Base-by-base conservation (phyloP, 2,888 invertebrate genomes). In the Dendrolimus houi region DNA sequence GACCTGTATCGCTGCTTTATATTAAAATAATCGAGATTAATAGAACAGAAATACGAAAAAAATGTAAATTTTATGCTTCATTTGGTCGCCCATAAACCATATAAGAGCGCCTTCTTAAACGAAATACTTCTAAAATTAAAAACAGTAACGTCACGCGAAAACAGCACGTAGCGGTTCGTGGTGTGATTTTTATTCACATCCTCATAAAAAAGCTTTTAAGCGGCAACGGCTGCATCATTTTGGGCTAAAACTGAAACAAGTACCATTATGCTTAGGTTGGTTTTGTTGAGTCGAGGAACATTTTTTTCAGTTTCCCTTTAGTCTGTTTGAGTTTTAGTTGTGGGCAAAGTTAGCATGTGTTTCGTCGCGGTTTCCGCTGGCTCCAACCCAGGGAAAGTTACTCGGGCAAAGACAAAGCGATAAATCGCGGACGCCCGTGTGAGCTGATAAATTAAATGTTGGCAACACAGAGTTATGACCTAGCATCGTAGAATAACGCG, bases 371-470 rank as follows among this genome's bases (percentile, higher is more conserved):
- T 47, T 47, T 47, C 29, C 9, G 52, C 52, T 55, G 58, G 60
- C 55, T 54, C 12, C 54, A 52, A 56, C 60, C 61, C 60, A 60
- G 62, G 55, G 60, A 68, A 68, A 65, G 65, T 65, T 68, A 42
- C 59, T 57, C 62, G 64, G 58, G 29, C 29, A 29, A 64, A 65
- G 64, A 64, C 65, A 67, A 64, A 63, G 63, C 65, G 55, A 68
- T 66, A 66, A 65, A 66, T 64, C 59, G 59, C 57, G 8, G 29
- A 41, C 17, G 13, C 42, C 41, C 47, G 63, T 56, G 57, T 57
- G 54, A 52, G 57, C 59, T 63, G 65, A 73, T 75, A 75, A 74
- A 75, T 76, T 72, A 69, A 73, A 74, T 71, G 66, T 74, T 74
- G 71, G 69, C 69, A 69, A 65, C 69, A 66, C 58, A 64, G 56